These are phyloP conservation scores for Epizoanthus stellaris DNA, from an alignment of 92 coral and sea anemone species.

Conservation along the genomic window DNA sequence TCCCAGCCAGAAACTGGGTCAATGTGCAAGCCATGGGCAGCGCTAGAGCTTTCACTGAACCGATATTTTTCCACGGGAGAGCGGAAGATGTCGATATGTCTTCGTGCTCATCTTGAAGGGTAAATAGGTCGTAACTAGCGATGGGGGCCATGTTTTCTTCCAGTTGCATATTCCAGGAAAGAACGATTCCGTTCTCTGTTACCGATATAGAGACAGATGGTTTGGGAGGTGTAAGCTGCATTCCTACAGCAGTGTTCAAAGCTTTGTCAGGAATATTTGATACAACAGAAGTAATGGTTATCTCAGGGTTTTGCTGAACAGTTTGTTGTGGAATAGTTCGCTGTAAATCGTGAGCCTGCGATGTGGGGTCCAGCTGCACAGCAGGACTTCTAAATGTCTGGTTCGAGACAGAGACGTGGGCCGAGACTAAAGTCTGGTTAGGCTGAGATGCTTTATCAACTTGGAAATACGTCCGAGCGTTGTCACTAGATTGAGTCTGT, in stretches of 20 bases:
- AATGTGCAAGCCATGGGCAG: conserved; percentile 98
- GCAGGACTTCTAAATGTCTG: not conserved
- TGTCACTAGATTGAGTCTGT: no score
- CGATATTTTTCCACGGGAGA: conserved; percentile 91
- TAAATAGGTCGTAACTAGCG: conserved; percentile 88
- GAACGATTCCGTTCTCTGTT: conserved; percentile 84
- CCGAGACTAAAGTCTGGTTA: not conserved
- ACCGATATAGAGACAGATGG: conserved; percentile 90
- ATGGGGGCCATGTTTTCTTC: conserved; percentile 69
- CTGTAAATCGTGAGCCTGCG: no score
- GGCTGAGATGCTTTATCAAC: not conserved
- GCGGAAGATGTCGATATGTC: conserved; percentile 61
- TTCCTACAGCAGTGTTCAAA: not conserved
- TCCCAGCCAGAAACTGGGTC: conserved; percentile 93
- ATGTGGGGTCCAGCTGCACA: not conserved
- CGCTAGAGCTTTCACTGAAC: conserved; percentile 89
- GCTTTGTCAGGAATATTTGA: not conserved
- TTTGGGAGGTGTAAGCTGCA: conserved; percentile 63
- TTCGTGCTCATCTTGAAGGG: conserved; percentile 82
- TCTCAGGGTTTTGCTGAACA: conserved; percentile 23
- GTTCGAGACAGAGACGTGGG: not conserved
- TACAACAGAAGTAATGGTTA: conserved; percentile 29
- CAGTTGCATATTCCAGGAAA: conserved; percentile 90
- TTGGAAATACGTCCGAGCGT: not conserved
- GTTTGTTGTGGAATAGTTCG: not conserved